Evolutionary conservation across 2,888 invertebrate species (phyloP), one percentile per base, ranked within the genome.

Genomic region (Brachypterus glaber): DNA sequence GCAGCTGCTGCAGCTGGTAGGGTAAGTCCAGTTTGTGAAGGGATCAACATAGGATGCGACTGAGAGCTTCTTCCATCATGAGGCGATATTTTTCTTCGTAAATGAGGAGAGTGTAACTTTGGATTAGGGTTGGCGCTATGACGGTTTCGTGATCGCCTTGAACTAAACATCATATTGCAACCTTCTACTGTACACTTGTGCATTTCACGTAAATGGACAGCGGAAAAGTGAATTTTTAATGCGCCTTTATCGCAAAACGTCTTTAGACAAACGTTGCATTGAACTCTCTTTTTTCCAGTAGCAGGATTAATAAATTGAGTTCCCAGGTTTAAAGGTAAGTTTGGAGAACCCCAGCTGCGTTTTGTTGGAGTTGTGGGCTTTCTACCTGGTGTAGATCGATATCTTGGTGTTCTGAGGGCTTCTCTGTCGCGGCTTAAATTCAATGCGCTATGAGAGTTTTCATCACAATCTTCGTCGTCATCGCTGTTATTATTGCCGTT

Each of bases 241-340:
- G 98, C 98, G 44, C 97, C 98, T 70, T 98, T 98, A 72, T 98
- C 98, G 73, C 98, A 98, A 70, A 98, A 98, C 11, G 97, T 97
- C 70, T 98, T 98, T 44, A 95, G 71, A 63, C 98, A 98, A 27
- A 95, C 93, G 56, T 95, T 92, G 67, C 98, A 99, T 63, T 96
- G 91, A 2, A 97, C 96, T 47, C 97, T 77, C 61, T 95, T 95
- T 67, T 97, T 97, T 0, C 91, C 91, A 1, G 91, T 91, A 0
- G 88, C 81, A 1, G 91, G 91, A 59, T 91, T 92, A 17, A 91
- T 89, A 48, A 90, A 87, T 51, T 90, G 87, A 0, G 90, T 89
- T 8, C 90, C 89, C 45, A 88, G 68, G 53, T 88, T 88, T 2
- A 85, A 71, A 0, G 88, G 88, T 56, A 84, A 69, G 52, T 76